Percentiles rank a stretch among this genome's conserved stretches.
phyloP scores from a whole-genome alignment of 2,888 invertebrate genomes.

The Philhelius pedissequus region DNA sequence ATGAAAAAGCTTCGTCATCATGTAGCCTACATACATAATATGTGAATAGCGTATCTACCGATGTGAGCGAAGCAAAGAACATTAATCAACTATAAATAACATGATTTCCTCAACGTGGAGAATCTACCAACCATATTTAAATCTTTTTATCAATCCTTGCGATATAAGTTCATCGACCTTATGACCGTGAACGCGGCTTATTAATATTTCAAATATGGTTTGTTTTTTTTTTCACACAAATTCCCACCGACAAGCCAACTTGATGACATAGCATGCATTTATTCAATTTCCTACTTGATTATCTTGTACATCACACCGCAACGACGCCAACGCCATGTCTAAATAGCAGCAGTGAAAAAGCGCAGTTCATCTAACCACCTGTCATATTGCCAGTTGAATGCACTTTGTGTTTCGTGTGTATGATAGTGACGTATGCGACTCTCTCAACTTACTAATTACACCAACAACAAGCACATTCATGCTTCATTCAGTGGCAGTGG shows the following conservation, averaged over 20 bases:
- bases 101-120: background rate
- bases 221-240: background rate
- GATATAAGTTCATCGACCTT: constrained; percentile 37
- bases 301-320: background rate
- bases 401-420: constrained; percentile 9
- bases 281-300: constrained; percentile 4
- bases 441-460: background rate
- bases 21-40: background rate
- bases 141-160: background rate
- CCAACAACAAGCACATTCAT: background rate
- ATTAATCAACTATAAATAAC: background rate
- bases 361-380: background rate
- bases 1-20: background rate
- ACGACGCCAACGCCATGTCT: background rate
- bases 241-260: background rate
- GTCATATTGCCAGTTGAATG: constrained; percentile 42
- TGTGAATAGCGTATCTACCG: too few species aligned
- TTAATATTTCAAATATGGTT: background rate
- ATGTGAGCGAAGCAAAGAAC: background rate
- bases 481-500: background rate
- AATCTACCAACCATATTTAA: background rate
- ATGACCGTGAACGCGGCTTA: constrained; percentile 42
- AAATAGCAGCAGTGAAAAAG: background rate
- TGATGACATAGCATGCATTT: constrained; percentile 48
- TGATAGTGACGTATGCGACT: constrained; percentile 29